Evolutionary conservation across 1,140 invertebrate species (phyloP).

Genomic region (Rhyzopertha dominica): DNA sequence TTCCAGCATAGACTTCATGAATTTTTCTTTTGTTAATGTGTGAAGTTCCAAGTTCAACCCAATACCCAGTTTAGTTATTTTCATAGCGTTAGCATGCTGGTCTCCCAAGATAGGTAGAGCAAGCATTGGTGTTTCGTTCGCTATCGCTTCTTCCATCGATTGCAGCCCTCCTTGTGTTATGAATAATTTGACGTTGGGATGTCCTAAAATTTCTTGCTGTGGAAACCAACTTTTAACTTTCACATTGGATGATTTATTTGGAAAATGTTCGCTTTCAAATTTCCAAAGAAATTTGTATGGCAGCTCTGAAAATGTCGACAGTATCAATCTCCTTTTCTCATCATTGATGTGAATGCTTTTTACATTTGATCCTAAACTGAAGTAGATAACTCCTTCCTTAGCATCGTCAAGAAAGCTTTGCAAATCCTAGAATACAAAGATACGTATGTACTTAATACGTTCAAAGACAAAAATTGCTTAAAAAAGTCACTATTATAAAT

Average conservation of each 20-base stretch:
- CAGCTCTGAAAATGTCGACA: conserved; percentile 29
- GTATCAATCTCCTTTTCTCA: conserved; percentile 19
- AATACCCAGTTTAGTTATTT: conserved; percentile 31
- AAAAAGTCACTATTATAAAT: no score
- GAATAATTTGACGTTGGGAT: no score
- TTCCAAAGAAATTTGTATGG: conserved; percentile 44
- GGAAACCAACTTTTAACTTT: conserved; percentile 50
- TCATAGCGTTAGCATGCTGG: conserved; percentile 28
- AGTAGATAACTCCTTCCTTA: conserved; percentile 38
- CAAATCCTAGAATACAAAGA: no score
- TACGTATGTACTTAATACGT: no score
- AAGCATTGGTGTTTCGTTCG: no score
- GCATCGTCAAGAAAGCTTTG: conserved; percentile 31
- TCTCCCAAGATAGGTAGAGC: no score
- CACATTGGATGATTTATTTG: conserved; percentile 12
- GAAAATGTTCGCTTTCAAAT: conserved; percentile 27
- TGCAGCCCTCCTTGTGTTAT: no score
- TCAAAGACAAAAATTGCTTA: no score
- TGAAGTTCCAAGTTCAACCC: conserved; percentile 33
- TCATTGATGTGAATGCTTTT: conserved; percentile 19
- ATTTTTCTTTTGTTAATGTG: conserved; percentile 31
- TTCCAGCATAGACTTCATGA: conserved; percentile 31
- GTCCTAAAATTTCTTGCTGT: conserved; percentile 48
- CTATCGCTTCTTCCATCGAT: no score
- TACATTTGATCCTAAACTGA: conserved; percentile 42